These are phyloP conservation scores for Staurois parvus DNA, from an alignment of 2,797 vertebrate genomes.

Conservation along the genomic window DNA sequence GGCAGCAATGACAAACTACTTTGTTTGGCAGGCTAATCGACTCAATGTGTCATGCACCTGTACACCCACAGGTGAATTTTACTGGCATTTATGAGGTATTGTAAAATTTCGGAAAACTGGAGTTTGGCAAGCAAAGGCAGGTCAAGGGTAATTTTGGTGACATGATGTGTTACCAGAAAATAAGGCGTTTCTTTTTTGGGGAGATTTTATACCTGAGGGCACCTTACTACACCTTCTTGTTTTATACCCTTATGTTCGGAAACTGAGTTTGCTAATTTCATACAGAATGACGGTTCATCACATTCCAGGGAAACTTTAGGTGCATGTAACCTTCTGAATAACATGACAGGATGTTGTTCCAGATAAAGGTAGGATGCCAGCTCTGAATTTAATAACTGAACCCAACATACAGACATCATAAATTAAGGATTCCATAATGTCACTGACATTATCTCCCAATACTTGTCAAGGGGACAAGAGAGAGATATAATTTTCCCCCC, in stretches of 20 bases:
- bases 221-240: neutral
- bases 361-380: neutral
- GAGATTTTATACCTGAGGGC: slow-evolving; percentile 3
- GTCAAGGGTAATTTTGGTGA: neutral
- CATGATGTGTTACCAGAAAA: neutral
- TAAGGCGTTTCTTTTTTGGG: neutral
- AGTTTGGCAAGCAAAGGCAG: neutral
- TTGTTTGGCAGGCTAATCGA: neutral
- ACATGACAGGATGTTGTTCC: slow-evolving; percentile 1
- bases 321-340: slow-evolving; percentile 7
- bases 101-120: neutral
- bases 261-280: neutral
- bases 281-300: neutral
- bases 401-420: neutral
- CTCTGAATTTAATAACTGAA: neutral
- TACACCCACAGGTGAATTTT: neutral
- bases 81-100: neutral
- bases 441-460: too few relatives aligned
- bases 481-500: too few relatives aligned
- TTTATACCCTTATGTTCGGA: neutral
- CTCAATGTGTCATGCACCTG: neutral
- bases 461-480: too few relatives aligned
- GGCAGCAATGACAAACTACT: neutral
- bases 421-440: too few relatives aligned
- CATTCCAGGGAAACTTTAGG: slow-evolving; percentile 16